Conservation (phyloP, 2,113 vertebrate species). For the Hypanus sabinus region DNA sequence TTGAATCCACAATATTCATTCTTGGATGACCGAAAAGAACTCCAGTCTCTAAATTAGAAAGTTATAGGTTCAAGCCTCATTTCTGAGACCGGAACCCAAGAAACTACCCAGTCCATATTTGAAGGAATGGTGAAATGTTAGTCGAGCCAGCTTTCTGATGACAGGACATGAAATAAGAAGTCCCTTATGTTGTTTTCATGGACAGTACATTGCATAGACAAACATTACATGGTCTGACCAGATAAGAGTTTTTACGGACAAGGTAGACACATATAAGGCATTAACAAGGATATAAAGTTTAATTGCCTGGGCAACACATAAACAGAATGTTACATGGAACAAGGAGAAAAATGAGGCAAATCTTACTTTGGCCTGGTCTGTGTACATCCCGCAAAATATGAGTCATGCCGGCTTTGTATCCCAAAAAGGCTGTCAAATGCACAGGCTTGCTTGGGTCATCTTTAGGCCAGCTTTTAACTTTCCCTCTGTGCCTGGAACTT, state of each 20-base stretch:
- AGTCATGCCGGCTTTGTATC: slow-evolving; percentile 74
- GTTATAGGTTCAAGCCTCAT: background rate
- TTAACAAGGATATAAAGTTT: slow-evolving; percentile 40
- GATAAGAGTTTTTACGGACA: too few species aligned
- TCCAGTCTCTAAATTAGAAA: background rate
- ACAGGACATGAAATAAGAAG: background rate
- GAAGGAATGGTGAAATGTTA: background rate
- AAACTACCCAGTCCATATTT: background rate
- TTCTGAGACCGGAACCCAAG: background rate
- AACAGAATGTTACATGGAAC: background rate
- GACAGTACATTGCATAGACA: too few species aligned
- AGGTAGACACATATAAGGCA: background rate
- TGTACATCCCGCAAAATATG: slow-evolving; percentile 64
- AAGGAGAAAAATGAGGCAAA: background rate
- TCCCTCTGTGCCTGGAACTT: slow-evolving; percentile 62
- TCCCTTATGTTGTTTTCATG: too few species aligned
- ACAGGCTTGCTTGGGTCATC: slow-evolving; percentile 64
- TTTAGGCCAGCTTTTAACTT: slow-evolving; percentile 67
- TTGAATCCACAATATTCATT: background rate
- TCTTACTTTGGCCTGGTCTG: slow-evolving; percentile 61
- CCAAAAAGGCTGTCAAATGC: slow-evolving; percentile 68
- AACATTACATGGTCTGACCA: too few species aligned
- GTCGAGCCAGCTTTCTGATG: background rate
- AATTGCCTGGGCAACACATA: slow-evolving; percentile 40
- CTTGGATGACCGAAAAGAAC: background rate